Evolutionary conservation across 2,888 invertebrate genomes (phyloP).

Genomic region (Synanthedon vespiformis): DNA sequence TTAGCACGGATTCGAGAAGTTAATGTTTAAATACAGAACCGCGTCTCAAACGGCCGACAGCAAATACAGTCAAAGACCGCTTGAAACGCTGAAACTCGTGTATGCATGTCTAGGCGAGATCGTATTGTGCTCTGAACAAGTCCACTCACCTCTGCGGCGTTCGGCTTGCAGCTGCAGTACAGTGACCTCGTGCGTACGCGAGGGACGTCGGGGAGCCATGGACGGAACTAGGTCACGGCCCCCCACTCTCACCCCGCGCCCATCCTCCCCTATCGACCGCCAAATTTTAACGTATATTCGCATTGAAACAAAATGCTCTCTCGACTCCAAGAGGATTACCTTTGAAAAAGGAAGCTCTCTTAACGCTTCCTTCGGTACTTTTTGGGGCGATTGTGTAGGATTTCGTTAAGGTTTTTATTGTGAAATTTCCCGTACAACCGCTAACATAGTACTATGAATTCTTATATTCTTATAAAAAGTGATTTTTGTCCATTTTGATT

Average conservation of each 20-base stretch:
- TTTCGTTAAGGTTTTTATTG: no score
- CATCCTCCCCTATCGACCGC: conserved; percentile 54
- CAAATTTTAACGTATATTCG: conserved; percentile 50
- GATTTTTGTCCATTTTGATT: no score
- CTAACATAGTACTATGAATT: no score
- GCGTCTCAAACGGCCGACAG: not conserved
- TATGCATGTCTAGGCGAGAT: conserved; percentile 10
- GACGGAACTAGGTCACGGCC: conserved; percentile 46
- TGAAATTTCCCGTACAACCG: no score
- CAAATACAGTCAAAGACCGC: not conserved
- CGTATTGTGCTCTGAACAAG: conserved; percentile 17
- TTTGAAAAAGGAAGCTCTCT: not conserved
- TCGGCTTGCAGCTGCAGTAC: conserved; percentile 66
- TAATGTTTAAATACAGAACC: not conserved
- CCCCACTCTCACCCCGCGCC: conserved; percentile 20
- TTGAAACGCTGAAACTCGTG: conserved; percentile 2
- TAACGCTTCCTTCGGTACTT: no score
- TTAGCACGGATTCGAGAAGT: not conserved
- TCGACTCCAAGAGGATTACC: conserved; percentile 8
- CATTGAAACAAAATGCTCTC: conserved; percentile 27
- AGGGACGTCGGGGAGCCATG: conserved; percentile 20
- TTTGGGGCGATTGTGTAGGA: no score
- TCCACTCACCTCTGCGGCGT: conserved; percentile 58
- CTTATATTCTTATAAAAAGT: no score
- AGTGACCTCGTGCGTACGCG: conserved; percentile 67